Percentiles rank a stretch among this genome's conserved stretches.
Evolutionary conservation across 2,888 invertebrate genomes (phyloP).

Genomic region (Ichneumoninae sp.): DNA sequence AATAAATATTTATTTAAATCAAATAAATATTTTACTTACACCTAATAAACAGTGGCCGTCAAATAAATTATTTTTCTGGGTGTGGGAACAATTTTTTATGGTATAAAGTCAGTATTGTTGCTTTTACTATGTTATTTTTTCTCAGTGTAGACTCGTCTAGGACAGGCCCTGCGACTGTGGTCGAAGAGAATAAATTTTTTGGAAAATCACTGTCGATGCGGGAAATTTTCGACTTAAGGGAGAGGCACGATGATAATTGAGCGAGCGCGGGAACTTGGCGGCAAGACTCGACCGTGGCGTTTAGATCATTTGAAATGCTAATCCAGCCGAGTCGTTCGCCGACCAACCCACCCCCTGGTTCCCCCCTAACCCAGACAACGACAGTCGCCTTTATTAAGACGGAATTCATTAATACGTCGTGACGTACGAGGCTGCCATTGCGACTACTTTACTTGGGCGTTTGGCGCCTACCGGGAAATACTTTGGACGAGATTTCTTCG

Average conservation of each 20-base stretch:
- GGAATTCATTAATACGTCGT: conserved; percentile 78
- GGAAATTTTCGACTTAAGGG: not conserved
- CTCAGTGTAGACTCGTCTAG: not conserved
- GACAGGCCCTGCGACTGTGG: not conserved
- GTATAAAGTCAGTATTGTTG: too few species aligned
- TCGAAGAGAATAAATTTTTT: not conserved
- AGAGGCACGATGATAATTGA: conserved; percentile 47
- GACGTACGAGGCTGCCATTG: conserved; percentile 68
- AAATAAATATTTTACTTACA: too few species aligned
- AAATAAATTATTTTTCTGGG: too few species aligned
- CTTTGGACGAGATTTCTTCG: not conserved
- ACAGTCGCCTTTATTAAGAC: conserved; percentile 80
- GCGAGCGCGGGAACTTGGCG: conserved; percentile 44
- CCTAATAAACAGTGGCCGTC: too few species aligned
- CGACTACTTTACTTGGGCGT: conserved; percentile 3
- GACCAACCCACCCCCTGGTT: not conserved
- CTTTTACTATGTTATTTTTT: too few species aligned
- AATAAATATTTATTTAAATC: too few species aligned
- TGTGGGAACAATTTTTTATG: too few species aligned
- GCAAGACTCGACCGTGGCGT: conserved; percentile 75
- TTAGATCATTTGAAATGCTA: conserved; percentile 80
- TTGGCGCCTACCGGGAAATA: not conserved
- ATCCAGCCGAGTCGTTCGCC: conserved; percentile 72
- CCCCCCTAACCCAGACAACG: conserved; percentile 36
- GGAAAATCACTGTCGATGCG: not conserved